phyloP scores from a whole-genome alignment of 2,113 vertebrate species.

The Rhabdornis inornatus region DNA sequence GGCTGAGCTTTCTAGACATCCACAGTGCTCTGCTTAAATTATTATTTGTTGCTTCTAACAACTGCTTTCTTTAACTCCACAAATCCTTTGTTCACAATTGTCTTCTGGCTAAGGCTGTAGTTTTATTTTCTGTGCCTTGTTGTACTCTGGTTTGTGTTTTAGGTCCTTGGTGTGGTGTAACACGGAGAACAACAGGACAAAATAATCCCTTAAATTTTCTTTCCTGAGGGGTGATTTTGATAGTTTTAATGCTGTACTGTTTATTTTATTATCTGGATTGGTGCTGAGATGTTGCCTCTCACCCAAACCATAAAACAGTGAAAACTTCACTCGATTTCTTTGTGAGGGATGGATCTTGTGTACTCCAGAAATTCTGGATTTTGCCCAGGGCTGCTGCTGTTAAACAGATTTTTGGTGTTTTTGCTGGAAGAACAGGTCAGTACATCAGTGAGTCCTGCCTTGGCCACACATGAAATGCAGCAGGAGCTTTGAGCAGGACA shows the following conservation, averaged over 20 bases:
- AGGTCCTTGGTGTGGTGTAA: background rate
- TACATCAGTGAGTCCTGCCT: background rate
- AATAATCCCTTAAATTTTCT: background rate
- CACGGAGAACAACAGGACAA: background rate
- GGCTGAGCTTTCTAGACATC: background rate
- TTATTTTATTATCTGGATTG: background rate
- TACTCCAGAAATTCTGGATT: background rate
- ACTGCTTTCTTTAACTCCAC: background rate
- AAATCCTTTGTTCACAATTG: background rate
- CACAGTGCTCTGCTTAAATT: background rate
- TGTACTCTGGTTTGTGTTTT: background rate
- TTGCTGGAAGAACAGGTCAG: background rate
- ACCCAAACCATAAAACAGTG: background rate
- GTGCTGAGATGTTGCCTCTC: background rate
- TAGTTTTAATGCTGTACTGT: background rate
- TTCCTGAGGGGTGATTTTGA: background rate
- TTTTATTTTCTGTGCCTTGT: background rate
- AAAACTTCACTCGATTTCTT: rapidly evolving
- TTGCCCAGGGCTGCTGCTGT: background rate
- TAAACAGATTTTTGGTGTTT: background rate
- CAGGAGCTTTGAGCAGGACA: background rate
- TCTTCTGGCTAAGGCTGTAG: background rate
- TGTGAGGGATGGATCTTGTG: rapidly evolving
- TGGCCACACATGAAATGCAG: background rate
- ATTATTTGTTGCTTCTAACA: slow-evolving; percentile 9